Evolutionary conservation across 1,140 invertebrate species (phyloP).

Genomic region (Mizuhopecten yessoensis): DNA sequence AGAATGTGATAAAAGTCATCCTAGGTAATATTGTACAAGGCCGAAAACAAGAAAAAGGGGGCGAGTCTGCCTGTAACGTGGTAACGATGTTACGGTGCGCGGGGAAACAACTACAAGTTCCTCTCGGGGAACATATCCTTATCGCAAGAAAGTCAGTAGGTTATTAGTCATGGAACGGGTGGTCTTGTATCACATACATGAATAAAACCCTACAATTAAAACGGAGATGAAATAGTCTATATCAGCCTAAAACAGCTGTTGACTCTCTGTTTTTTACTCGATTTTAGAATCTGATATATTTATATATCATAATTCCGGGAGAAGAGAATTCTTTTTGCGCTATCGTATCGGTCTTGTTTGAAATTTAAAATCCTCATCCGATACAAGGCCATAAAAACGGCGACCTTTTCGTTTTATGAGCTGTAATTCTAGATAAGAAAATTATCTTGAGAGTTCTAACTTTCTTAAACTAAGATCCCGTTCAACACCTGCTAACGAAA

Average conservation of each 20-base stretch:
- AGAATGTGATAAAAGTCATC: neutral
- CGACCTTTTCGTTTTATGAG: constrained; percentile 11
- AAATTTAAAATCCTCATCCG: neutral
- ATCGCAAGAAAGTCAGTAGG: neutral
- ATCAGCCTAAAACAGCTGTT: neutral
- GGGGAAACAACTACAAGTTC: neutral
- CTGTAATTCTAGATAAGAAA: constrained; percentile 27
- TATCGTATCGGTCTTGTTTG: neutral
- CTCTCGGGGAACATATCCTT: neutral
- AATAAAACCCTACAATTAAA: neutral
- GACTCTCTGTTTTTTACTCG: neutral
- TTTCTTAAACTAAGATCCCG: neutral
- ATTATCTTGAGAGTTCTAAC: constrained; percentile 21
- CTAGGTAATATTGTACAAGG: neutral
- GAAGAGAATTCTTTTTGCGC: neutral
- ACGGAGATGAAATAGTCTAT: neutral
- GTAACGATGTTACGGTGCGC: neutral
- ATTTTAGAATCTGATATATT: constrained; percentile 15
- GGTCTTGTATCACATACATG: neutral
- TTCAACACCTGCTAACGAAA: neutral
- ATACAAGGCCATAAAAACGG: neutral
- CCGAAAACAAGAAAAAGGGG: neutral
- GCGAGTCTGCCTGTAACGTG: neutral
- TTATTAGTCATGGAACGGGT: constrained; percentile 4
- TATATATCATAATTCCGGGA: neutral